Base-by-base conservation (phyloP, 1,140 invertebrate species). In the Orchesella cincta region DNA sequence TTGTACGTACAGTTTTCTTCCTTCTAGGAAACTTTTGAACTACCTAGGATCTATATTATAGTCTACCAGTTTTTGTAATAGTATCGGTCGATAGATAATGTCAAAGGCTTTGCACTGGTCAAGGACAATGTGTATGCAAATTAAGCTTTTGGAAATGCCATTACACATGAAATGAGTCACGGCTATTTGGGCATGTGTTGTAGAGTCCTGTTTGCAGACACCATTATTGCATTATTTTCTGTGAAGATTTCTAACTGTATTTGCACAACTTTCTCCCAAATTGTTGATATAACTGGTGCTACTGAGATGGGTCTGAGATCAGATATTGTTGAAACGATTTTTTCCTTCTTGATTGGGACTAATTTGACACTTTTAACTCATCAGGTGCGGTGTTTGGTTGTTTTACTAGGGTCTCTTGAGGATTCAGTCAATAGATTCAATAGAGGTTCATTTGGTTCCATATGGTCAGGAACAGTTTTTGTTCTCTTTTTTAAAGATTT, bases 161-260 rank as follows among this genome's bases (percentile, higher is more conserved):
- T 2, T 14, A 57, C 5, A 18, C 23, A 57, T 14, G 12, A 57
- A 23, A 23, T 57, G 12, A 5, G 54, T 14, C 12, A 57, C 23
- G 3, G 54, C 54, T 57, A 57, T n/a, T 57, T 57, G 54, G 14
- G 54, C 54, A 57, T 57, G 54, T 18, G 54, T 57, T 8, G 54
- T 57, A 18, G 54, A 57, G n/a, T 57, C 12, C 3, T 23, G 12
- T 23, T 57, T 57, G 12, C 12, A 18, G 54, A 57, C 12, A 14
- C 54, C 54, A 57, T 57, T 57, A 57, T n/a, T 23, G 12, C 8
- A 57, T 57, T 57, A 23, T 16, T 57, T 57, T 5, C 23, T 57
- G 23, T 26, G 23, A 57, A 57, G 3, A 3, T n/a, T 12, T 57
- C 23, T 18, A 57, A 5, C 23, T 57, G 54, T 18, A 18, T 57